Base-by-base conservation (phyloP, 2,797 vertebrate genomes). In the Eulemur coronatus region DNA sequence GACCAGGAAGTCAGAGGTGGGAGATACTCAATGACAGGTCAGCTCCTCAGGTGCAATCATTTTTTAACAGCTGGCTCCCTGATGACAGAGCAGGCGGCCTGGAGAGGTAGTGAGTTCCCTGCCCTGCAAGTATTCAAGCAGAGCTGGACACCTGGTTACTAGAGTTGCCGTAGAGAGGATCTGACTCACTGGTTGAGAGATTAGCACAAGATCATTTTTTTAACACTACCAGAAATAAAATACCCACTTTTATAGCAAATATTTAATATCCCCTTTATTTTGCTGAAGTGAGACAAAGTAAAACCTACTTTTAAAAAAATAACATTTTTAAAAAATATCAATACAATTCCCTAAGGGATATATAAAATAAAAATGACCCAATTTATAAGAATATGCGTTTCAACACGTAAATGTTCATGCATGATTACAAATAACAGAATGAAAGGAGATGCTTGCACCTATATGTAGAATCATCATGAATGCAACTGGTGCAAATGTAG, bases 281-380 rank as follows among this genome's bases (percentile, higher is more conserved):
- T 50, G 33, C n/a, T 91, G 43, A 89, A 84, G 48, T 88, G 72
- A 97, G 93, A 82, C 48, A 87, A 30, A 94, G 50, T 46, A 97
- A 95, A 69, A 4, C 12, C 30, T 65, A 80, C 11, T 76, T 96
- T 93, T 48, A 22, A 57, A 94, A 95, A 95, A 85, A 48, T 33
- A 24, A 43, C 18, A 43, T 65, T 13, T 38, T 70, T 35, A 28
- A 24, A 17, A 95, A 50, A n/a, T 26, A 50, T 57, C 46, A 75
- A 43, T 69, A 55, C 24, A 52, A 73, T 70, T 85, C 9, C n/a
- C 33, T 87, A 84, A 91, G 22, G 63, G 24, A 72, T 67, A 63
- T 41, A 26, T 10, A 61, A 91, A 91, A 79, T 67, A 65, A 79
- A 90, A 82, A 61, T 65, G 28, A 52, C 52, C 48, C 30, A 7